Conservation (phyloP, 2,113 vertebrate genomes). For the Perca fluviatilis region DNA sequence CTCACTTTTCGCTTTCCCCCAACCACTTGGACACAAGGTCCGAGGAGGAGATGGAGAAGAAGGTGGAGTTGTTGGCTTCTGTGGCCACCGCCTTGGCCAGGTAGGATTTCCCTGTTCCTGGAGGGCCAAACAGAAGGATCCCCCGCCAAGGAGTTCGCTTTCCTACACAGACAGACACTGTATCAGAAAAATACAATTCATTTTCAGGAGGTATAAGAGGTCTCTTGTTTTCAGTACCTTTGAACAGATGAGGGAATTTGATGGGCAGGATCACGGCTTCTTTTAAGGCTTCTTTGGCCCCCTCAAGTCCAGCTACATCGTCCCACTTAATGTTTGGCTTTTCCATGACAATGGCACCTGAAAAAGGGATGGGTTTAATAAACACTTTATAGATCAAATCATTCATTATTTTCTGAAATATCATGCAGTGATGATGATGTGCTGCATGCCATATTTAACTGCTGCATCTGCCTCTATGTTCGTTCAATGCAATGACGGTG, state of each 20-base stretch:
- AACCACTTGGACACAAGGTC: slow-evolving; percentile 97
- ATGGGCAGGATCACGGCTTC: slow-evolving; percentile 98
- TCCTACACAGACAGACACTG: slow-evolving; percentile 82
- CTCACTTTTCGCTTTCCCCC: slow-evolving; percentile 96
- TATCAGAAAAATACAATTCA: slow-evolving; percentile 83
- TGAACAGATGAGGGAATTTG: slow-evolving; percentile 97
- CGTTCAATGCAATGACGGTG: too few relatives aligned
- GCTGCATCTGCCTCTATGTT: not conserved
- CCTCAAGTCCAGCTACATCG: slow-evolving; percentile 95
- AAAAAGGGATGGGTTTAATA: fast-evolving
- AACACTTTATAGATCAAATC: not conserved
- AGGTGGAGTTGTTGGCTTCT: slow-evolving; percentile 96
- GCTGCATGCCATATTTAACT: not conserved
- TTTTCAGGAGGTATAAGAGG: slow-evolving; percentile 28
- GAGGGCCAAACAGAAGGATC: slow-evolving; percentile 94
- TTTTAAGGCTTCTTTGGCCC: slow-evolving; percentile 96
- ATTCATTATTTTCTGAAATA: not conserved
- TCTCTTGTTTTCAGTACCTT: slow-evolving; percentile 77
- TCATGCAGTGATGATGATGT: not conserved
- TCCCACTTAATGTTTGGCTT: slow-evolving; percentile 96
- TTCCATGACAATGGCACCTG: slow-evolving; percentile 97
- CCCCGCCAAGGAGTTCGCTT: slow-evolving; percentile 95
- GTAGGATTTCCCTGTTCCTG: slow-evolving; percentile 95
- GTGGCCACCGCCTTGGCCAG: slow-evolving; percentile 96
- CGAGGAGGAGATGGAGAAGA: slow-evolving; percentile 95